A percentile compares a stretch with the other conserved stretches of the same genome.
These are phyloP conservation scores for Chiloscyllium plagiosum DNA, from an alignment of 2,113 vertebrate genomes.

Conservation along the genomic window DNA sequence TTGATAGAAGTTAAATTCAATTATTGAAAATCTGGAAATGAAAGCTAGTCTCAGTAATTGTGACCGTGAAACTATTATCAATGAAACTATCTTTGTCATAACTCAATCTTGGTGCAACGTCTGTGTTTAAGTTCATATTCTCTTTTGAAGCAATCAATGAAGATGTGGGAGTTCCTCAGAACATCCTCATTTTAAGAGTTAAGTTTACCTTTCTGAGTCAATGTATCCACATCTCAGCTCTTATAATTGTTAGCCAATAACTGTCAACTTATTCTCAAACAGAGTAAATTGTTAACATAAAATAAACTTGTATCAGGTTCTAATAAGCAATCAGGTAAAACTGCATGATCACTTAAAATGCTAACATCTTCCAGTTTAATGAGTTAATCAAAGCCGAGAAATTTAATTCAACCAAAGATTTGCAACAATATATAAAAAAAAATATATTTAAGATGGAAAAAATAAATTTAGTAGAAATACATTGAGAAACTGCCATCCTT, in stretches of 20 bases:
- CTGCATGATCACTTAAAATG: not conserved
- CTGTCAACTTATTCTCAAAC: not conserved
- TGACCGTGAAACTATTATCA: no score
- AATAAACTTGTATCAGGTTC: not conserved
- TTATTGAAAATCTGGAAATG: no score
- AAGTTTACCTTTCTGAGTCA: not conserved
- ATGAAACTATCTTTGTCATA: not conserved
- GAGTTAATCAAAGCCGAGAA: not conserved
- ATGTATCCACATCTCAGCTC: not conserved
- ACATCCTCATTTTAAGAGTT: not conserved
- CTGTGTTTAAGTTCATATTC: not conserved
- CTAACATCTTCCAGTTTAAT: not conserved
- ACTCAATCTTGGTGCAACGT: not conserved
- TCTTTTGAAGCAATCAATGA: not conserved
- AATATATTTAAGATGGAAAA: not conserved
- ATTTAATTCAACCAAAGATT: no score
- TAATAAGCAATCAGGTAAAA: not conserved
- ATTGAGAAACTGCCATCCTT: not conserved
- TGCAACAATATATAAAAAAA: not conserved
- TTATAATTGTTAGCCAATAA: not conserved
- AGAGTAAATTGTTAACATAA: not conserved
- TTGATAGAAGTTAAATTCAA: no score
- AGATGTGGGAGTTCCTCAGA: not conserved
- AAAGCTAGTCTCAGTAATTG: no score
- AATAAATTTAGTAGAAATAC: not conserved